phyloP scores from a whole-genome alignment of 2,797 vertebrate genomes.

The Sarcophilus harrisii region DNA sequence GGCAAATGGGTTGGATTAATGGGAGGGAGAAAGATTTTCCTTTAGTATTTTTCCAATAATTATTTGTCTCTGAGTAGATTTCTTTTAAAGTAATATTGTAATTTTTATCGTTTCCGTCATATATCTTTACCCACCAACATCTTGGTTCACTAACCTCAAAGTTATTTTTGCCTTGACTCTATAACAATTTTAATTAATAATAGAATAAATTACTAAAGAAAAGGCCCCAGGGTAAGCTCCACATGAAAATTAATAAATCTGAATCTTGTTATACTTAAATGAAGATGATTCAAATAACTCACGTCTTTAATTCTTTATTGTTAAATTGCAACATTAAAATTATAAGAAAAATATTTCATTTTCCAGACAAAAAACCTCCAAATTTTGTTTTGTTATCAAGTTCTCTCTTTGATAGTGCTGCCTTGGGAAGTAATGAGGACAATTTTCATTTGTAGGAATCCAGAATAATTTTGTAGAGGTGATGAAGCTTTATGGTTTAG shows the following conservation, averaged over 20 bases:
- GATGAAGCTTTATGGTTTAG: not conserved
- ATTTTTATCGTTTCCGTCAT: not conserved
- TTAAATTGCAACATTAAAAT: not conserved
- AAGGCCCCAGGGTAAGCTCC: not conserved
- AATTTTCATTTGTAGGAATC: not conserved
- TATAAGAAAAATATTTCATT: not conserved
- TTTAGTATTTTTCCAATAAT: not conserved
- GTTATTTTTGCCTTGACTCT: not conserved
- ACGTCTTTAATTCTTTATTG: not conserved
- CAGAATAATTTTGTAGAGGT: not conserved
- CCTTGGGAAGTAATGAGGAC: not conserved
- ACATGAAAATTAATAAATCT: constrained; percentile 28
- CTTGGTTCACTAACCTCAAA: not conserved
- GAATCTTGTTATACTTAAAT: not conserved
- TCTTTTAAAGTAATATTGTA: not conserved
- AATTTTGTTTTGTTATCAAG: not conserved
- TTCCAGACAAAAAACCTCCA: not conserved
- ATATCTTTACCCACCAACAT: not conserved
- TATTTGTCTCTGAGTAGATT: not conserved
- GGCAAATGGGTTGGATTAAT: not conserved
- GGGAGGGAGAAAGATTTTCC: not conserved
- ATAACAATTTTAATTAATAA: not conserved
- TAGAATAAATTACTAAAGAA: not conserved
- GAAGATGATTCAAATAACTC: not conserved
- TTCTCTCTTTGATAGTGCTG: not conserved